Evolutionary conservation across 2,797 vertebrate species (phyloP).

Genomic region (Danio albolineatus): DNA sequence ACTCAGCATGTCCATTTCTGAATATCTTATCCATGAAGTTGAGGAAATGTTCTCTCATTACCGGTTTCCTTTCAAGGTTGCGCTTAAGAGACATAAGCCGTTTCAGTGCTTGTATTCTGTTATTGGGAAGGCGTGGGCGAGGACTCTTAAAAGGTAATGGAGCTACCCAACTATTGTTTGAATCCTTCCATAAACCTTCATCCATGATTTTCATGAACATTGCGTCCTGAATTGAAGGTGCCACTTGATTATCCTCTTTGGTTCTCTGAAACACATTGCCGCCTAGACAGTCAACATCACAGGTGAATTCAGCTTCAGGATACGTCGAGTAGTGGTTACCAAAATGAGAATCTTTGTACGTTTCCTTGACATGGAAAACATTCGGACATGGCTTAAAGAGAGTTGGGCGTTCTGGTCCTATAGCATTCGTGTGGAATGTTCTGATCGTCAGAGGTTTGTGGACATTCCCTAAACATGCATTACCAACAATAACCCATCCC

Average conservation of each 20-base stretch:
- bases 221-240: constrained; percentile 55
- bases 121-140: constrained; percentile 58
- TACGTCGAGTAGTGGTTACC: not conserved
- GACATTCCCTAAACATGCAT: not conserved
- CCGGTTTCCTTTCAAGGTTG: constrained; percentile 60
- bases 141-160: constrained; percentile 32
- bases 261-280: constrained; percentile 47
- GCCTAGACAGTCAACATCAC: constrained; percentile 46
- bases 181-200: constrained; percentile 37
- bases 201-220: constrained; percentile 54
- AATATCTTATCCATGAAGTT: constrained; percentile 52
- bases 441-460: not conserved
- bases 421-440: not conserved
- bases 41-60: constrained; percentile 44
- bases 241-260: constrained; percentile 51
- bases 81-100: constrained; percentile 23
- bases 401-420: not conserved
- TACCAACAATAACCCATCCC: not conserved
- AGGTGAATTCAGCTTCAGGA: not conserved
- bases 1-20: constrained; percentile 28
- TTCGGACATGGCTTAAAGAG: constrained; percentile 19
- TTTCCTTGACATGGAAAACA: constrained; percentile 47
- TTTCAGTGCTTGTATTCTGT: constrained; percentile 60
- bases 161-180: constrained; percentile 49
- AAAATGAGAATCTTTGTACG: not conserved